Evolutionary conservation across 2,797 vertebrate species (phyloP).

Genomic region (Onychomys leucogaster): DNA sequence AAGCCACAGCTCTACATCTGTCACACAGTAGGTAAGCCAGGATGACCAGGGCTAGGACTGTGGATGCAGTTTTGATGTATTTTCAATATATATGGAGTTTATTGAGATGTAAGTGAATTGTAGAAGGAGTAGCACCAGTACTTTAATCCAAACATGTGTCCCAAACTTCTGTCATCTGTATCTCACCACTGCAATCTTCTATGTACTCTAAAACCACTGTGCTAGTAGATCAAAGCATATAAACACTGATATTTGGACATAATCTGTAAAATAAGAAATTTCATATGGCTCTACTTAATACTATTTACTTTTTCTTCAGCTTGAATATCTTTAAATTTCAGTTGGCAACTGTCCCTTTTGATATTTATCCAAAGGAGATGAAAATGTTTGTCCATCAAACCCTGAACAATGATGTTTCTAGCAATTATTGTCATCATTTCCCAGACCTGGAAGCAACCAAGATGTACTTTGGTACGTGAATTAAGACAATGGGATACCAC

Average conservation of each 20-base stretch:
- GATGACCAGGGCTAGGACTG: not conserved
- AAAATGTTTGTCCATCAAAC: constrained; percentile 24
- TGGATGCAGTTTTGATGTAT: not conserved
- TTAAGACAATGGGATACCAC: not conserved
- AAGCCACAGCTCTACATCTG: not conserved
- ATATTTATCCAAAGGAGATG: not conserved
- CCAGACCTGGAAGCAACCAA: not conserved
- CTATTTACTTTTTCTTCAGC: constrained; percentile 5
- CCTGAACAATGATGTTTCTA: not conserved
- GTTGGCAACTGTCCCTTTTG: not conserved
- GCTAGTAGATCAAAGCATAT: not conserved
- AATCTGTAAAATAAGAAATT: constrained; percentile 38
- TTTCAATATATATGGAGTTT: not conserved
- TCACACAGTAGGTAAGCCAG: not conserved
- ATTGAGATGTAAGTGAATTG: not conserved
- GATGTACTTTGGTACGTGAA: not conserved
- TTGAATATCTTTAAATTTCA: constrained; percentile 27
- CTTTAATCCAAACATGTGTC: not conserved
- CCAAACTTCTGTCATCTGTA: constrained; percentile 24
- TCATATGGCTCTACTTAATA: not conserved
- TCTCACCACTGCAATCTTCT: not conserved
- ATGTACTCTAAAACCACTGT: not conserved
- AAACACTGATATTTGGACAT: not conserved
- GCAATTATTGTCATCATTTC: not conserved
- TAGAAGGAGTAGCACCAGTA: not conserved